Conservation (phyloP, 2,113 vertebrate species). For the Lontra canadensis region DNA sequence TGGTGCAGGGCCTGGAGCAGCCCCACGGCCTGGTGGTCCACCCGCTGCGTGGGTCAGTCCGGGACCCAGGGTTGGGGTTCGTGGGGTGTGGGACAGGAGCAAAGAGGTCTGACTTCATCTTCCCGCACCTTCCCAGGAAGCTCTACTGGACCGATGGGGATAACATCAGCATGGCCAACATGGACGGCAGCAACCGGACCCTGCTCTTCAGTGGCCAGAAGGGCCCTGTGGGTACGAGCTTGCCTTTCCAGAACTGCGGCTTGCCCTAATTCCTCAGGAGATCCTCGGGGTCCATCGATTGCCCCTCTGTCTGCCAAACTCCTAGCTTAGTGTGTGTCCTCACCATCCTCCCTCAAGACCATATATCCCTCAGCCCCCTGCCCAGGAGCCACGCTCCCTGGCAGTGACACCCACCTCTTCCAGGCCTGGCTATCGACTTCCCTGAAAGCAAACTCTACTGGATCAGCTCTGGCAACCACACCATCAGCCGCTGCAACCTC, state of each 20-base stretch:
- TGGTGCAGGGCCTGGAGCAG: conserved; percentile 96
- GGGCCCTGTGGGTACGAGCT: conserved; percentile 91
- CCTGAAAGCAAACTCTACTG: conserved; percentile 93
- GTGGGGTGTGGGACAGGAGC: fast-evolving
- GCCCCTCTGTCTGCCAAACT: not conserved
- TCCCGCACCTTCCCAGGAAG: conserved; percentile 84
- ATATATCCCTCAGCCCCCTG: not conserved
- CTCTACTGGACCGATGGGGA: conserved; percentile 98
- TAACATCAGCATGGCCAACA: conserved; percentile 96
- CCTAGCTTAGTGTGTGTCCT: not conserved
- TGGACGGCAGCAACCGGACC: conserved; percentile 92
- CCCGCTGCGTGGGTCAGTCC: conserved; percentile 90
- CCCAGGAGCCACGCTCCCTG: not conserved
- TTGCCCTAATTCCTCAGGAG: fast-evolving
- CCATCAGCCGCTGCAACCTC: conserved; percentile 92
- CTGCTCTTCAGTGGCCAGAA: conserved; percentile 93
- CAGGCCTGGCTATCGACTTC: conserved; percentile 95
- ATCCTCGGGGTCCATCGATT: fast-evolving
- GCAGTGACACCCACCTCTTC: not conserved
- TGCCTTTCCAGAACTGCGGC: fast-evolving
- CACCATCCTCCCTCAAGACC: not conserved
- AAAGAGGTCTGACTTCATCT: not conserved
- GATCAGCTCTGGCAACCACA: conserved; percentile 95
- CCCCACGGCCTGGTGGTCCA: conserved; percentile 96
- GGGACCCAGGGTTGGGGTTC: not conserved